Percentiles rank a stretch among this genome's conserved stretches.
phyloP scores from a whole-genome alignment of 2,797 vertebrate genomes.

The Numenius phaeopus region DNA sequence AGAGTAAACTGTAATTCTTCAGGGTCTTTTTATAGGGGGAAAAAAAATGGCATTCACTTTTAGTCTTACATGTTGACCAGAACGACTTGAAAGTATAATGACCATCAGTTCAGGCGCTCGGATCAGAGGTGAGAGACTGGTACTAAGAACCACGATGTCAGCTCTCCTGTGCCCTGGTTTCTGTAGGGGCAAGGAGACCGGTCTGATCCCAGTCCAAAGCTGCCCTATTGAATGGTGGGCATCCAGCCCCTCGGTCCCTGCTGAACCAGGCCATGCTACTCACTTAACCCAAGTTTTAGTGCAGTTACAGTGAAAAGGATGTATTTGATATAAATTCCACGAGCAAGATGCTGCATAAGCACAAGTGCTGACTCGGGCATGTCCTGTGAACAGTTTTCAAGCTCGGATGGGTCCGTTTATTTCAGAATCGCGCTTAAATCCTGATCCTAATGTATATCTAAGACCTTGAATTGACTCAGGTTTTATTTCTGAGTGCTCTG shows the following conservation, averaged over 20 bases:
- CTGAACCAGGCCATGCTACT: not conserved
- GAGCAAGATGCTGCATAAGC: not conserved
- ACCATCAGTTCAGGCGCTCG: not conserved
- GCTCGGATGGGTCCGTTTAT: not conserved
- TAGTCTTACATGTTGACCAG: not conserved
- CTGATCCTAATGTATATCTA: not conserved
- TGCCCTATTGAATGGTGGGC: not conserved
- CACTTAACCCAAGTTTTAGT: not conserved
- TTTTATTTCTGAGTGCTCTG: not conserved
- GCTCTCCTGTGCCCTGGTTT: not conserved
- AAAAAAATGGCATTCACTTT: not conserved
- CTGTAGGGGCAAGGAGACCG: not conserved
- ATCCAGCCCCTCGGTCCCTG: not conserved
- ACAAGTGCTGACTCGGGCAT: not conserved
- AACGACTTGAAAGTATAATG: not conserved
- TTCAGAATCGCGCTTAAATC: not conserved
- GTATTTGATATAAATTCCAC: not conserved
- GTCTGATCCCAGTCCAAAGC: not conserved
- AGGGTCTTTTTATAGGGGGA: not conserved
- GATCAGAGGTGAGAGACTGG: not conserved
- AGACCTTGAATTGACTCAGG: not conserved
- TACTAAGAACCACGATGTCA: accelerated
- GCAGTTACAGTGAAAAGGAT: not conserved
- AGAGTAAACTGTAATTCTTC: not conserved
- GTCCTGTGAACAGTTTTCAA: not conserved